phyloP scores from a whole-genome alignment of 1,140 invertebrate genomes.

The Trichomalopsis sarcophagae region DNA sequence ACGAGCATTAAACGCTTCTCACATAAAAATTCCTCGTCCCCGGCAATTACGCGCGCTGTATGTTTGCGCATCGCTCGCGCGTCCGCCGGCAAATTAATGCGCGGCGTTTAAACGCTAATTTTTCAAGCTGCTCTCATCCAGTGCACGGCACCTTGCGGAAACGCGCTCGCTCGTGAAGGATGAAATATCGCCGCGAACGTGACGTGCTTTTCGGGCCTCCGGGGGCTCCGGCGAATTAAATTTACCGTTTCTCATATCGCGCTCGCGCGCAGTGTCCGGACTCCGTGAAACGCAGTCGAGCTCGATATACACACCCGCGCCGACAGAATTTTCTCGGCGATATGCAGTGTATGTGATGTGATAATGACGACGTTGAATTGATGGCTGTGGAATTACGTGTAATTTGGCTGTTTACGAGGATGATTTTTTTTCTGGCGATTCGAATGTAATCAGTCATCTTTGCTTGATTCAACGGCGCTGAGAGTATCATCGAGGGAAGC shows the following conservation, averaged over 20 bases:
- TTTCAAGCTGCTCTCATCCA: not conserved
- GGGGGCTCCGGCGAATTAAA: constrained; percentile 44
- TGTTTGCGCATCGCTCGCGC: not conserved
- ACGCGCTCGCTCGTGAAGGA: not conserved
- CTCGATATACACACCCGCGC: not conserved
- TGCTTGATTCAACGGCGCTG: no score
- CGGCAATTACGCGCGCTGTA: not conserved
- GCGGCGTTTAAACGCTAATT: constrained; percentile 4
- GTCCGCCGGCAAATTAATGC: constrained; percentile 8
- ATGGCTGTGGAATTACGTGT: no score
- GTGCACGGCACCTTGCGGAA: constrained; percentile 16
- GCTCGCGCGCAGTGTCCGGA: no score
- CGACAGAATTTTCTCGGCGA: no score
- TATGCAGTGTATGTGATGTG: no score
- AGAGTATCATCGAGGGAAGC: no score
- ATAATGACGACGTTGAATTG: no score
- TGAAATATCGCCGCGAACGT: constrained; percentile 27
- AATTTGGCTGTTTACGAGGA: no score
- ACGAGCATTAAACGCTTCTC: not conserved
- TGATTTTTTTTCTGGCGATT: no score
- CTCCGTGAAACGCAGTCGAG: not conserved
- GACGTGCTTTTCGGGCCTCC: constrained; percentile 39
- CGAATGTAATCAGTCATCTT: no score
- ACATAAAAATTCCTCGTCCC: not conserved
- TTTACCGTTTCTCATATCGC: constrained; percentile 49